These are phyloP conservation scores for Machaerirhynchus nigripectus DNA, from an alignment of 2,113 vertebrate species.

Conservation along the genomic window DNA sequence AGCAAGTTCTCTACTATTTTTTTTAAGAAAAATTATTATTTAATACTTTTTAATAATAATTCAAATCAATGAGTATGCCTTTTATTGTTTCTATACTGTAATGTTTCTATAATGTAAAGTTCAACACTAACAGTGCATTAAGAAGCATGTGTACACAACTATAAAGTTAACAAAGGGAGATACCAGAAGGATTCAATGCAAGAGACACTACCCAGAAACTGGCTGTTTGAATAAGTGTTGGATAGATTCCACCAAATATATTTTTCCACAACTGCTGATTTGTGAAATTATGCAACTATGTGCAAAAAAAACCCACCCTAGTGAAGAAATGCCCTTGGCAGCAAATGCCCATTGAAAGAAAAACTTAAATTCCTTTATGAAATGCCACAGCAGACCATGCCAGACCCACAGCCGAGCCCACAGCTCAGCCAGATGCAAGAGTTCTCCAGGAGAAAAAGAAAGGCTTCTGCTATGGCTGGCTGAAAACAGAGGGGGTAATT, in stretches of 20 bases:
- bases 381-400: neutral
- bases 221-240: neutral
- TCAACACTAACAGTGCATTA: neutral
- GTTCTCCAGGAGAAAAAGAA: neutral
- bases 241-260: neutral
- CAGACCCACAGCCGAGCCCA: neutral
- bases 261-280: neutral
- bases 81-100: too few relatives aligned
- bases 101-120: neutral
- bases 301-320: neutral
- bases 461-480: neutral
- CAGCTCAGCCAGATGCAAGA: neutral
- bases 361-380: neutral
- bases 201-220: neutral
- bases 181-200: neutral
- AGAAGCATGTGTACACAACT: neutral
- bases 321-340: neutral
- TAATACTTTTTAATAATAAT: neutral
- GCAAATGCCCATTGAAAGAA: neutral
- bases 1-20: neutral
- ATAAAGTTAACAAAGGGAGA: neutral
- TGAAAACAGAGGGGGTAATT: neutral
- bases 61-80: neutral
- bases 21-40: neutral
- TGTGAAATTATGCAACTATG: neutral